Percentiles rank a stretch among this genome's conserved stretches.
Conservation (phyloP, 2,113 vertebrate species). For the Ceyx margarethae region DNA sequence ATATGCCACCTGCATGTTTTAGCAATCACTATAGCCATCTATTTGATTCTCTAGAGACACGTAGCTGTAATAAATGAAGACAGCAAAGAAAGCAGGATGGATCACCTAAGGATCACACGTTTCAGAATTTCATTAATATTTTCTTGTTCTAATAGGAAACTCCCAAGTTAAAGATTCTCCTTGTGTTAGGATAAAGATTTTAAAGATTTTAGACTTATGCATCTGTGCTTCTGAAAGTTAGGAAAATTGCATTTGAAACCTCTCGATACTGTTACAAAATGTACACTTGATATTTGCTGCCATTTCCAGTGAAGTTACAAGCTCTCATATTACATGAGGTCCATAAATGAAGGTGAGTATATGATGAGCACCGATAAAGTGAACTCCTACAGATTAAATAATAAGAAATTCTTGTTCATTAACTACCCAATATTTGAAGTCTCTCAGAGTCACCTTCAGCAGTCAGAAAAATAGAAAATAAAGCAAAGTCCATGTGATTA, state of each 20-base stretch:
- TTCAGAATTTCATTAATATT: neutral
- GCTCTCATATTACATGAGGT: neutral
- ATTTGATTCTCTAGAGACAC: neutral
- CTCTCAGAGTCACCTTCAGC: neutral
- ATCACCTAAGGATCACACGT: neutral
- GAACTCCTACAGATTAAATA: neutral
- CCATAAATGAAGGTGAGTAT: neutral
- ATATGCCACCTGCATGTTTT: neutral
- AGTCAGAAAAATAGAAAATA: neutral
- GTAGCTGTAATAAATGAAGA: neutral
- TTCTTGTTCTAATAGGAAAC: neutral
- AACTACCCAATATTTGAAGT: neutral
- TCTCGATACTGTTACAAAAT: neutral
- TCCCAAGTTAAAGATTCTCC: neutral
- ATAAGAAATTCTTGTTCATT: neutral
- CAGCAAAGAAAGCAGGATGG: neutral
- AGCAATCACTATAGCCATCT: neutral
- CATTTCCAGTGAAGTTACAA: neutral
- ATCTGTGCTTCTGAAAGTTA: neutral
- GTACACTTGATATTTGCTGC: neutral
- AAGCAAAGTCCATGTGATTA: neutral
- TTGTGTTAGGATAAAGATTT: neutral
- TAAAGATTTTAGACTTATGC: neutral
- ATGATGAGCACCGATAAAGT: neutral
- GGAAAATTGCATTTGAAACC: neutral